Percentiles rank a stretch among this genome's conserved stretches.
These are phyloP conservation scores for Rafetus swinhoei DNA, from an alignment of 2,113 vertebrate genomes.

Conservation along the genomic window DNA sequence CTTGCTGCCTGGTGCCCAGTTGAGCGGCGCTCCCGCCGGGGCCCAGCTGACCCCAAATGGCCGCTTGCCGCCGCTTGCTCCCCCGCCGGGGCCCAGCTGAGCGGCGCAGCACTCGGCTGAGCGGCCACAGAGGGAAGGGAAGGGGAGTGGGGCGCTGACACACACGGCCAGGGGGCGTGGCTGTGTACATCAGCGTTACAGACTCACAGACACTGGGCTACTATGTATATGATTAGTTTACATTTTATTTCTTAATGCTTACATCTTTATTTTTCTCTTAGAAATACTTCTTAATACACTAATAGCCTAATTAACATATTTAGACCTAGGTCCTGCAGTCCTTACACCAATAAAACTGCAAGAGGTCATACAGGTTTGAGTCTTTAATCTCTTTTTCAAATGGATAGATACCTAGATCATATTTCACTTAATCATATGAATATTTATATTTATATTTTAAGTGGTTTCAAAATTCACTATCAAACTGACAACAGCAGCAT, in stretches of 20 bases:
- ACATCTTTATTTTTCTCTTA: background rate
- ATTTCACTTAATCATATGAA: conserved; percentile 12
- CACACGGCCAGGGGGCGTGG: too few species aligned
- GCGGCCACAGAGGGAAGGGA: too few species aligned
- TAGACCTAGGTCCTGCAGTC: background rate
- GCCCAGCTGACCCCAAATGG: too few species aligned
- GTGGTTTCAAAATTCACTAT: background rate
- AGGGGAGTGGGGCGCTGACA: too few species aligned
- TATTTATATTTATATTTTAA: background rate
- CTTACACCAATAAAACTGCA: background rate
- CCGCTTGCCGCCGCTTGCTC: too few species aligned
- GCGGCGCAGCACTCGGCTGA: too few species aligned
- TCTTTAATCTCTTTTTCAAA: background rate
- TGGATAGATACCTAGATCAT: background rate
- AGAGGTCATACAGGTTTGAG: background rate
- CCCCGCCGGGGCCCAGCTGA: too few species aligned
- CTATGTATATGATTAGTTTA: too few species aligned
- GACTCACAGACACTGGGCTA: too few species aligned
- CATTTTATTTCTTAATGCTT: background rate
- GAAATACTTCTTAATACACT: background rate
- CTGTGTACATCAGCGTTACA: too few species aligned
- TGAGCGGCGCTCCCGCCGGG: too few species aligned
- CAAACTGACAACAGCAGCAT: background rate
- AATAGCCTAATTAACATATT: conserved; percentile 27
- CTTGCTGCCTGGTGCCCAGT: too few species aligned